A percentile compares a stretch with the other conserved stretches of the same genome.
Evolutionary conservation across 35 echinoderm and acorn worm genomes (phyloP).

Genomic region (Lytechinus pictus): DNA sequence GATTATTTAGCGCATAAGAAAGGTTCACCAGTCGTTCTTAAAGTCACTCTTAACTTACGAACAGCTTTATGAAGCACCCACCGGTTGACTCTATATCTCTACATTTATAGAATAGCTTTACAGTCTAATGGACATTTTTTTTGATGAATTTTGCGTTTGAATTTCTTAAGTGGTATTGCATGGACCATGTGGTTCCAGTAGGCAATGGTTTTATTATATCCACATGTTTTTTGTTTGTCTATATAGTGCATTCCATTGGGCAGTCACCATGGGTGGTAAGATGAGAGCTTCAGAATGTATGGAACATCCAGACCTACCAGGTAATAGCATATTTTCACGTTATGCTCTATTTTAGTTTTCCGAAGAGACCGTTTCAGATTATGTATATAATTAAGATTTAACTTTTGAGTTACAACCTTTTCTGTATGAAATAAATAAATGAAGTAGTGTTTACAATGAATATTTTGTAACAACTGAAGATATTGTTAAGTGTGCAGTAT

Average conservation of each 20-base stretch:
- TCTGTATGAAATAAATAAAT: too few relatives aligned
- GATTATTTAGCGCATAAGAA: too few relatives aligned
- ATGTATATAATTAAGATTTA: too few relatives aligned
- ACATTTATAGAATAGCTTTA: neutral
- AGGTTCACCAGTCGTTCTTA: too few relatives aligned
- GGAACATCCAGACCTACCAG: constrained; percentile 73
- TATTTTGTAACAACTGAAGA: neutral
- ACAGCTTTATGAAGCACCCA: too few relatives aligned
- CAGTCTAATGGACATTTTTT: neutral
- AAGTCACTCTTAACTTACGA: too few relatives aligned
- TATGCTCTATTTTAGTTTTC: neutral
- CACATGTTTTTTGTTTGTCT: neutral
- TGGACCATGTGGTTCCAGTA: too few relatives aligned
- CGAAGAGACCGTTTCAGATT: neutral
- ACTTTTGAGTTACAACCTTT: too few relatives aligned
- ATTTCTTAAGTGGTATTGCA: too few relatives aligned
- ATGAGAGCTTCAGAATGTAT: constrained; percentile 61
- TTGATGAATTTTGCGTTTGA: neutral
- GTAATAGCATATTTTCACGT: constrained; percentile 40
- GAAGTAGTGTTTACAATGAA: too few relatives aligned
- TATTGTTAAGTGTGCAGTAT: neutral
- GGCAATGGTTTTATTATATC: neutral
- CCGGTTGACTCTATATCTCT: neutral
- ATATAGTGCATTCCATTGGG: constrained; percentile 93
- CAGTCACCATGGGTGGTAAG: constrained; percentile 79